Conservation (phyloP, 2,113 vertebrate species). For the Pipra filicauda region DNA sequence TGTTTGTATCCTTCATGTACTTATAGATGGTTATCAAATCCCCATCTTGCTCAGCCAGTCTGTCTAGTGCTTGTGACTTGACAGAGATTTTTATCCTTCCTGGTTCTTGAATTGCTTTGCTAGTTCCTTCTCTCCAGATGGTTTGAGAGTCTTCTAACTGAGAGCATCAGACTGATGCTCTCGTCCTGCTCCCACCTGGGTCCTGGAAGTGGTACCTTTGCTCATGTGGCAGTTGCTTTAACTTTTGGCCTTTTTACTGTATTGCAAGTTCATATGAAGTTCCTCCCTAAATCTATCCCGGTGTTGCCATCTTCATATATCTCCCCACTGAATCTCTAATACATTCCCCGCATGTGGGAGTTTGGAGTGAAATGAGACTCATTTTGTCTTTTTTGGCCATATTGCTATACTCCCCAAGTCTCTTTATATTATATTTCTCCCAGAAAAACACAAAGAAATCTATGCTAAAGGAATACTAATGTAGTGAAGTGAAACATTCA, state of each 20-base stretch:
- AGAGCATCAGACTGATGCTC: neutral
- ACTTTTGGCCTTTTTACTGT: neutral
- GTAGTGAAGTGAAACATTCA: conserved; percentile 40
- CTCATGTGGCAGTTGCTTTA: neutral
- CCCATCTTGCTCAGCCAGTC: conserved; percentile 7
- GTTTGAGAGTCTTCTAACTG: neutral
- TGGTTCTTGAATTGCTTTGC: neutral
- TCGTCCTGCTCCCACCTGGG: neutral
- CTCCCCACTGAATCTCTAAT: conserved; percentile 27
- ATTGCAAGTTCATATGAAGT: neutral
- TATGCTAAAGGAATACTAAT: conserved; percentile 57
- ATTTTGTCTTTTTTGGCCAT: conserved; percentile 52
- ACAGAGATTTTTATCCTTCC: conserved; percentile 26
- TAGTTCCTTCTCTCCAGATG: neutral
- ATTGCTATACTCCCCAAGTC: conserved; percentile 46
- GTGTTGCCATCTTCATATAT: conserved; percentile 1
- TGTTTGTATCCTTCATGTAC: conserved; percentile 7
- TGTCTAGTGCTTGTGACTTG: neutral
- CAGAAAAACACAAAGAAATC: conserved; percentile 33
- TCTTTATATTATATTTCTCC: conserved; percentile 37
- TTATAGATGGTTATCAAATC: conserved; percentile 37
- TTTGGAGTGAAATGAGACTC: conserved; percentile 45
- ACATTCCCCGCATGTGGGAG: conserved; percentile 32
- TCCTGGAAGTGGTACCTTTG: neutral
- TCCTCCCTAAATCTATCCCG: neutral